Conservation (phyloP, 2,888 invertebrate species). For the Rugalucina vietnamica region DNA sequence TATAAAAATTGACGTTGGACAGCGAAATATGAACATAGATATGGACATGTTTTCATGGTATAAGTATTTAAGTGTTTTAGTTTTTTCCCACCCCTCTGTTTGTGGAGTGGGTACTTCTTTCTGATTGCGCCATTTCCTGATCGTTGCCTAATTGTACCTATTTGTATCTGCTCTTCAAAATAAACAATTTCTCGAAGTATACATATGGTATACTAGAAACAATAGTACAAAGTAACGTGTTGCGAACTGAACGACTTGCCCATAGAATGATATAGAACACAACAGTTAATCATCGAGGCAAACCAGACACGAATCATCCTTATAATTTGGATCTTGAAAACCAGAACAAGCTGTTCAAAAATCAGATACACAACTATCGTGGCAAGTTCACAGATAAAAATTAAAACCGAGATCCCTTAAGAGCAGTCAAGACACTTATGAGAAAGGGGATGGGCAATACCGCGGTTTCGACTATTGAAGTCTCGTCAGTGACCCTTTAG, state of each 20-base stretch:
- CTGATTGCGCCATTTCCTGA: no score
- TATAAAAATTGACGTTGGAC: slow-evolving; percentile 44
- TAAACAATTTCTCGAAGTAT: slow-evolving; percentile 46
- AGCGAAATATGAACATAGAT: slow-evolving; percentile 37
- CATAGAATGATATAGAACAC: slow-evolving; percentile 48
- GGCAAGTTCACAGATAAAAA: no score
- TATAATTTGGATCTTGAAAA: slow-evolving; percentile 56
- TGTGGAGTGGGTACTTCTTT: no score
- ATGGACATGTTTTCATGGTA: no score
- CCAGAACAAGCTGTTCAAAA: slow-evolving; percentile 48
- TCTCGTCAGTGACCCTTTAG: no score
- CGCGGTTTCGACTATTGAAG: no score
- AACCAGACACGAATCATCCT: slow-evolving; percentile 40
- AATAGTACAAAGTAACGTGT: slow-evolving; percentile 28
- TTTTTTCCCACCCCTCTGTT: no score
- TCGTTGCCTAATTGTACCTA: no score
- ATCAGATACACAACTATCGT: slow-evolving; percentile 43
- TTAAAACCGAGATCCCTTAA: no score
- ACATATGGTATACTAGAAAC: slow-evolving; percentile 51
- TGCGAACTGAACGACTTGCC: slow-evolving; percentile 38
- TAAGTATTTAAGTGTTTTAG: no score
- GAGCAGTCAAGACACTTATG: no score
- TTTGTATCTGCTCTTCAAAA: slow-evolving; percentile 33
- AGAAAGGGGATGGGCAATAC: no score
- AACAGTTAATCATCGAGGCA: slow-evolving; percentile 48